These are phyloP conservation scores for Laspeyria flexula DNA, from an alignment of 2,888 invertebrate species.

Conservation along the genomic window DNA sequence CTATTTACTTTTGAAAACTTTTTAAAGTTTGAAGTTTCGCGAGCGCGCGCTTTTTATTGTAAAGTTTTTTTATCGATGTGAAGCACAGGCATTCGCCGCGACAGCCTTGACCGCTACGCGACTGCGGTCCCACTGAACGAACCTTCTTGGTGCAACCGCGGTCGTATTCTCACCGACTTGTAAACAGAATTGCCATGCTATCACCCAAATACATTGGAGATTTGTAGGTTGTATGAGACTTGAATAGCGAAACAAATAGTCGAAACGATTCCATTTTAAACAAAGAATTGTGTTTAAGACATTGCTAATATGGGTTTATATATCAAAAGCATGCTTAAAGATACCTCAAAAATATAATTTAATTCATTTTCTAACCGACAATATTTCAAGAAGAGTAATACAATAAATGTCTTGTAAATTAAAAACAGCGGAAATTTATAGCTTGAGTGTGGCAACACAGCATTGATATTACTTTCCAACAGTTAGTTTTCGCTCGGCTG, in stretches of 20 bases:
- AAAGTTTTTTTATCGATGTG: slow-evolving; percentile 54
- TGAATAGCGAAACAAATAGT: slow-evolving; percentile 12
- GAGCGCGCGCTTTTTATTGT: slow-evolving; percentile 76
- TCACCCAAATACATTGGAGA: slow-evolving; percentile 49
- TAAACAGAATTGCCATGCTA: slow-evolving; percentile 57
- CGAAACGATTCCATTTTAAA: background rate
- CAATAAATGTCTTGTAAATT: background rate
- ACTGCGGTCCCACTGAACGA: slow-evolving; percentile 76
- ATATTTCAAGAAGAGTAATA: too few species aligned
- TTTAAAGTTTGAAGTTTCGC: slow-evolving; percentile 62
- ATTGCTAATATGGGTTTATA: too few species aligned
- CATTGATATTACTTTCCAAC: slow-evolving; percentile 81
- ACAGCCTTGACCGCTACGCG: slow-evolving; percentile 82
- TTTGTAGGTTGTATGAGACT: slow-evolving; percentile 39
- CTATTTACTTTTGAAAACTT: slow-evolving; percentile 20
- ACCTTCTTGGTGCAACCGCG: slow-evolving; percentile 59
- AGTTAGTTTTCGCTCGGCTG: slow-evolving; percentile 82
- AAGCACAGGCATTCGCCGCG: slow-evolving; percentile 61
- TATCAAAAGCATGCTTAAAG: too few species aligned
- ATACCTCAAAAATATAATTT: too few species aligned
- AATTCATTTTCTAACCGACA: too few species aligned
- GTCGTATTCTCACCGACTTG: slow-evolving; percentile 67
- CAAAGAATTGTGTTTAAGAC: background rate
- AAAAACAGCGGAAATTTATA: slow-evolving; percentile 12
- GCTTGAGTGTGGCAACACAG: slow-evolving; percentile 35